These are phyloP conservation scores for Pterocles burchelli DNA, from an alignment of 2,113 vertebrate species.

Conservation along the genomic window DNA sequence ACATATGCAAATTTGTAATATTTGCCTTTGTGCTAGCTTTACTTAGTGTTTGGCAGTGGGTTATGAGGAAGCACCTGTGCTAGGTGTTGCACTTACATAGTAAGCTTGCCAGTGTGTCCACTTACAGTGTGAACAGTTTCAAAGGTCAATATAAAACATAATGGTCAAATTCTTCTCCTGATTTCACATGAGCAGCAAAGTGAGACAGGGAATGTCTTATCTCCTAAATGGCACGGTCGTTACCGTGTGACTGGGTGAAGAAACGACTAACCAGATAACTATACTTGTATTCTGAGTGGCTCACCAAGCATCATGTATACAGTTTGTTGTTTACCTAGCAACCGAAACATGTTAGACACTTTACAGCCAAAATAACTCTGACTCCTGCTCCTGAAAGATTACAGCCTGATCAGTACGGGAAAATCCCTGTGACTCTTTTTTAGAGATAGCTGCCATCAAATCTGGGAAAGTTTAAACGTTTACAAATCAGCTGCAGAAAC, in stretches of 20 bases:
- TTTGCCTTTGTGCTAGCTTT: accelerated
- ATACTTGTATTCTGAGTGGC: background rate
- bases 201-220: background rate
- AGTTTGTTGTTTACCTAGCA: constrained; percentile 43
- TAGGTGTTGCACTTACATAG: accelerated
- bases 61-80: background rate
- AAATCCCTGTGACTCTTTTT: background rate
- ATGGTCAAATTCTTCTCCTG: constrained; percentile 12
- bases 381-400: background rate
- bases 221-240: background rate
- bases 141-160: background rate
- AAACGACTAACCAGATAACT: constrained; percentile 41
- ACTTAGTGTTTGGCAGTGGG: accelerated
- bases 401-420: background rate
- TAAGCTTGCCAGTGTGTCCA: accelerated
- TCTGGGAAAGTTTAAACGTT: background rate
- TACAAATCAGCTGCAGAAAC: background rate
- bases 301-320: background rate
- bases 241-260: constrained; percentile 27
- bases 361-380: constrained; percentile 22
- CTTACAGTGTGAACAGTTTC: accelerated
- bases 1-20: accelerated
- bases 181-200: constrained; percentile 8
- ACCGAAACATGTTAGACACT: background rate
- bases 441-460: background rate